These are phyloP conservation scores for Melanogrammus aeglefinus DNA, from an alignment of 2,797 vertebrate genomes.

Conservation along the genomic window DNA sequence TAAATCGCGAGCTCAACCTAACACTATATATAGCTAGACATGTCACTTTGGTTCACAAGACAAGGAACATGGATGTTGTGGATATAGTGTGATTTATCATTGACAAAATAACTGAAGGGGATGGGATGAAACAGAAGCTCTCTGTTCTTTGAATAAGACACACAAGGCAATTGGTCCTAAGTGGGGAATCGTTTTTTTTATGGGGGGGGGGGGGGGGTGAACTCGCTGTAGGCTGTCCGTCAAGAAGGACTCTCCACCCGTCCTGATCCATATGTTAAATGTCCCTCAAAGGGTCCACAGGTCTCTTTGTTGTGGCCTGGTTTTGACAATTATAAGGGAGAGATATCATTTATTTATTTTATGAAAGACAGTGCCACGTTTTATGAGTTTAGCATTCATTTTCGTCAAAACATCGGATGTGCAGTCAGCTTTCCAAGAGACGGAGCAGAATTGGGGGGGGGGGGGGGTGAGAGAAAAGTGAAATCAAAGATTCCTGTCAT, in stretches of 20 bases:
- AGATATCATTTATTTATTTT: constrained; percentile 76
- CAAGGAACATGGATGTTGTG: constrained; percentile 69
- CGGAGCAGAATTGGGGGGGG: constrained; percentile 37
- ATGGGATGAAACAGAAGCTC: constrained; percentile 66
- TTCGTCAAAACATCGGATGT: constrained; percentile 68
- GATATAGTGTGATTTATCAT: constrained; percentile 69
- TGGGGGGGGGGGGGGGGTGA: constrained; percentile 50
- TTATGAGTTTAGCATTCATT: constrained; percentile 64
- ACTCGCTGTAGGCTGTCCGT: constrained; percentile 62
- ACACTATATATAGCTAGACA: constrained; percentile 77
- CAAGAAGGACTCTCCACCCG: constrained; percentile 41
- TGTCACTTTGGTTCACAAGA: constrained; percentile 70
- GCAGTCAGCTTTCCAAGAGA: constrained; percentile 68
- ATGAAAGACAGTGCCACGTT: constrained; percentile 53
- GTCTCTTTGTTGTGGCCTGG: constrained; percentile 72
- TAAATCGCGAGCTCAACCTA: constrained; percentile 72
- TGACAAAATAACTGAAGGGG: constrained; percentile 63
- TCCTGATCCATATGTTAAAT: constrained; percentile 66
- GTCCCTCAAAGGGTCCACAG: constrained; percentile 76
- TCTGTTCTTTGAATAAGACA: constrained; percentile 61
- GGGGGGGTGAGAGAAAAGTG: not conserved
- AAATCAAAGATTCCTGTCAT: constrained; percentile 46
- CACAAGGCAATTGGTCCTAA: constrained; percentile 54
- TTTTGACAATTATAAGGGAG: constrained; percentile 67
- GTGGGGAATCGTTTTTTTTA: constrained; percentile 53